Conservation (phyloP, 1,140 invertebrate genomes). For the Adoxophyes honmai region DNA sequence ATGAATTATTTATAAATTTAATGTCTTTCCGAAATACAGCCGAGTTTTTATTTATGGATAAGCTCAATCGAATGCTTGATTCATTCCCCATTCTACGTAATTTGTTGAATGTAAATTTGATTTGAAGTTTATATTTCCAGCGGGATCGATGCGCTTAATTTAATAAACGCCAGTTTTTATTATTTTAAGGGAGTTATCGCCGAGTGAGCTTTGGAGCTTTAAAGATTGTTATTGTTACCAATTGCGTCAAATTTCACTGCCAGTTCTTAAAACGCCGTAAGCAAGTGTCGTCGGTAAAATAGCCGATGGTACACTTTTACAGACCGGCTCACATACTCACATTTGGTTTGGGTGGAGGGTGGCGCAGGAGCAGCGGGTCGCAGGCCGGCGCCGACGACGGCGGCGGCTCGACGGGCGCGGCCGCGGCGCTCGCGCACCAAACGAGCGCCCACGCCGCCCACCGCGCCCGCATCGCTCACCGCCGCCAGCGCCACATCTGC, state of each 20-base stretch:
- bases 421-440: slow-evolving; percentile 48
- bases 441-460: slow-evolving; percentile 54
- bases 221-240: no score
- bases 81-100: background rate
- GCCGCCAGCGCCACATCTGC: slow-evolving; percentile 25
- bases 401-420: slow-evolving; percentile 45
- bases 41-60: slow-evolving; percentile 11
- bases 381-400: slow-evolving; percentile 29
- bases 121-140: no score
- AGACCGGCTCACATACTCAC: slow-evolving; percentile 25
- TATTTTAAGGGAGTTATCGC: no score
- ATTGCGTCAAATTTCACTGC: no score
- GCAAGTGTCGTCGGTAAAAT: no score
- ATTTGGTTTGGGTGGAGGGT: slow-evolving; percentile 44
- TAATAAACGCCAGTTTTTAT: no score
- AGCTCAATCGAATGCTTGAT: background rate
- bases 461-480: slow-evolving; percentile 63
- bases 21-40: slow-evolving; percentile 14
- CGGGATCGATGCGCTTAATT: background rate
- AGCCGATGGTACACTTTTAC: no score
- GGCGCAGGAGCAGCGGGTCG: slow-evolving; percentile 45
- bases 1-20: slow-evolving; percentile 17
- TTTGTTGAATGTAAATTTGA: background rate
- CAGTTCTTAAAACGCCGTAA: no score
- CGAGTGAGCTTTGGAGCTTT: no score